Conservation (phyloP, 2,797 vertebrate species). For the Syngnathus acus region DNA sequence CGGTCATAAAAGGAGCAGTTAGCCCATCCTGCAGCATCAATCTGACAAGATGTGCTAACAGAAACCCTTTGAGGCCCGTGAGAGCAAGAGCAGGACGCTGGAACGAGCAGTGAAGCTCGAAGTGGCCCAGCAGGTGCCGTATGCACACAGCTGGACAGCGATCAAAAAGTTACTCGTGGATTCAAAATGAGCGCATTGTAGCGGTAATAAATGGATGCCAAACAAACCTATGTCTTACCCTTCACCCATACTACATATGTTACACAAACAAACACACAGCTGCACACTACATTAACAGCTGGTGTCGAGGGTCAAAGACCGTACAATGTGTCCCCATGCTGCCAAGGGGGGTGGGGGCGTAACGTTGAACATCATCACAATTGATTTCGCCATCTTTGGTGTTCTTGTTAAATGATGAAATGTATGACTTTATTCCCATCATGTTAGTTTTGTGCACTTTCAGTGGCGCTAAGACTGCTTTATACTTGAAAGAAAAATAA, state of each 20-base stretch:
- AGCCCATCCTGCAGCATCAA: constrained; percentile 41
- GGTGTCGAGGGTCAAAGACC: constrained; percentile 55
- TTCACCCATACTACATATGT: constrained; percentile 13
- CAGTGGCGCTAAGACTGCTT: no score
- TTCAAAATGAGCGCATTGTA: constrained; percentile 13
- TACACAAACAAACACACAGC: constrained; percentile 36
- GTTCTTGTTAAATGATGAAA: no score
- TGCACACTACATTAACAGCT: constrained; percentile 51
- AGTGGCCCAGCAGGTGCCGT: constrained; percentile 38
- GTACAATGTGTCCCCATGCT: constrained; percentile 49
- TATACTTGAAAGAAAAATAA: no score
- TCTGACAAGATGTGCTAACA: constrained; percentile 49
- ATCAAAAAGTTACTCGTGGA: constrained; percentile 25
- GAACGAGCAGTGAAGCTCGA: constrained; percentile 27
- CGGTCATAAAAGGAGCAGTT: constrained; percentile 49
- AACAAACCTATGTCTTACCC: constrained; percentile 45
- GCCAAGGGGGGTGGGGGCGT: constrained; percentile 26
- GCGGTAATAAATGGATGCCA: constrained; percentile 24
- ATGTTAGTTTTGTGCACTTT: no score
- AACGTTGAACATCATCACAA: constrained; percentile 28
- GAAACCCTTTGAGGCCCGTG: constrained; percentile 36
- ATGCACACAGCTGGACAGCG: constrained; percentile 38
- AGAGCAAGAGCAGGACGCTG: constrained; percentile 35
- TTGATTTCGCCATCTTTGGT: no score
- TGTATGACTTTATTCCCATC: no score